These are phyloP conservation scores for Hypomecis atomaria DNA, from an alignment of 2,888 invertebrate species.

Conservation along the genomic window DNA sequence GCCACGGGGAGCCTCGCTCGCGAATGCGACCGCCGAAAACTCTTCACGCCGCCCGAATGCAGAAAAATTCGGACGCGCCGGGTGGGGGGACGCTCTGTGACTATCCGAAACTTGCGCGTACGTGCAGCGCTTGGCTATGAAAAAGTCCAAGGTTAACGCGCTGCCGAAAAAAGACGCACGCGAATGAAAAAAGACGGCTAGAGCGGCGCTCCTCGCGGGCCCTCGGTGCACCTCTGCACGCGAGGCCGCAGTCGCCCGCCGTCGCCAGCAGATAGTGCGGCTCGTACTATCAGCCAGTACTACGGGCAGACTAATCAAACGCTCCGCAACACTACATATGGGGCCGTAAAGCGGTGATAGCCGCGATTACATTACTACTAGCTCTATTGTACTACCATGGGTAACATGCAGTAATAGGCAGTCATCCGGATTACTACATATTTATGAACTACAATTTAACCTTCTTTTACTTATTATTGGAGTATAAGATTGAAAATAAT, in stretches of 20 bases:
- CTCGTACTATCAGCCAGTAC: background rate
- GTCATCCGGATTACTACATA: too few species aligned
- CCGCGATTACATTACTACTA: background rate
- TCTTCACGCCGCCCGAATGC: conserved; percentile 80
- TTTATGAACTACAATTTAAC: too few species aligned
- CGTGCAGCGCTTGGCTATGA: conserved; percentile 83
- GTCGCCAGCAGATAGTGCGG: conserved; percentile 4
- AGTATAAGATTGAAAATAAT: too few species aligned
- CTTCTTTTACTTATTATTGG: too few species aligned
- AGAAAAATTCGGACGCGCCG: conserved; percentile 82
- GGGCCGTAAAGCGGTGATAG: background rate
- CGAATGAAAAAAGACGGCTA: conserved; percentile 82
- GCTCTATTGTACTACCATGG: background rate
- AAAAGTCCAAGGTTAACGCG: conserved; percentile 84
- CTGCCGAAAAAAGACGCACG: conserved; percentile 85
- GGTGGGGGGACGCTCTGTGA: conserved; percentile 83
- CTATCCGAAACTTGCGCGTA: conserved; percentile 82
- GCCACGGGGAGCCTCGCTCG: conserved; percentile 79
- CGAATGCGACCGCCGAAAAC: conserved; percentile 84
- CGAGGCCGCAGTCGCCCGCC: conserved; percentile 52
- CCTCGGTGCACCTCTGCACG: conserved; percentile 74
- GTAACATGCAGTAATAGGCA: too few species aligned
- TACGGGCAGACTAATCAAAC: conserved; percentile 3
- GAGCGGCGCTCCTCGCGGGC: conserved; percentile 76
- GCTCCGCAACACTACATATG: background rate